Conservation (phyloP, 2,888 invertebrate species). For the Pachliopta kotzebuea region DNA sequence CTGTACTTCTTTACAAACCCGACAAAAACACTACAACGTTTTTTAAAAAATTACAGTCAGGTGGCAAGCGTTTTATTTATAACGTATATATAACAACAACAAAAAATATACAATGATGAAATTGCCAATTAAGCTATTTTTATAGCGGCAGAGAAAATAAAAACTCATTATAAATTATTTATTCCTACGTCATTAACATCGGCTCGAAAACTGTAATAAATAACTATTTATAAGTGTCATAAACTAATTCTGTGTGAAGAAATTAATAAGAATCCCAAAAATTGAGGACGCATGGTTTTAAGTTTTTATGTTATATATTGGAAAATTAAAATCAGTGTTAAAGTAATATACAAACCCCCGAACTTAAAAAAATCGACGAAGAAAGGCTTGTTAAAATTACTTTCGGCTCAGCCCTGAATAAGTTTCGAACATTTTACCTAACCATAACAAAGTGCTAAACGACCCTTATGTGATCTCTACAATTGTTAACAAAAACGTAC, state of each 20-base stretch:
- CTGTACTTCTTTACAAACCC: conserved; percentile 48
- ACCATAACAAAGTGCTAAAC: conserved; percentile 45
- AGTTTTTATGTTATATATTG: not conserved
- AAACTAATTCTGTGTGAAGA: conserved; percentile 6
- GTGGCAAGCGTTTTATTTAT: too few species aligned
- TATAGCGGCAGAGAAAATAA: conserved; percentile 2
- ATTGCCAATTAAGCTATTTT: not conserved
- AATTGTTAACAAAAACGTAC: conserved; percentile 45
- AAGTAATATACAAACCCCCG: conserved; percentile 52
- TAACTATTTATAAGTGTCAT: conserved; percentile 6
- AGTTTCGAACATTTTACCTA: conserved; percentile 51
- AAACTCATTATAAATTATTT: conserved; percentile 11
- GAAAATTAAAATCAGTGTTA: conserved; percentile 8
- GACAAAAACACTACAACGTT: not conserved
- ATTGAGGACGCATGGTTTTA: not conserved
- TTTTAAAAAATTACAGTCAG: too few species aligned
- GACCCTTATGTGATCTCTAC: conserved; percentile 63
- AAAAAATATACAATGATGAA: too few species aligned
- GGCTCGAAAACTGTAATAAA: conserved; percentile 11
- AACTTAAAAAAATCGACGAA: conserved; percentile 51
- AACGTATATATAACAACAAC: too few species aligned
- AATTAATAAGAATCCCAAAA: conserved; percentile 13
- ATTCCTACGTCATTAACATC: conserved; percentile 8
- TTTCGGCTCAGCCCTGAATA: conserved; percentile 60
- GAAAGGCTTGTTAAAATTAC: conserved; percentile 74